Conservation (phyloP, 2,797 vertebrate genomes). For the Heteromormyrus szaboi region DNA sequence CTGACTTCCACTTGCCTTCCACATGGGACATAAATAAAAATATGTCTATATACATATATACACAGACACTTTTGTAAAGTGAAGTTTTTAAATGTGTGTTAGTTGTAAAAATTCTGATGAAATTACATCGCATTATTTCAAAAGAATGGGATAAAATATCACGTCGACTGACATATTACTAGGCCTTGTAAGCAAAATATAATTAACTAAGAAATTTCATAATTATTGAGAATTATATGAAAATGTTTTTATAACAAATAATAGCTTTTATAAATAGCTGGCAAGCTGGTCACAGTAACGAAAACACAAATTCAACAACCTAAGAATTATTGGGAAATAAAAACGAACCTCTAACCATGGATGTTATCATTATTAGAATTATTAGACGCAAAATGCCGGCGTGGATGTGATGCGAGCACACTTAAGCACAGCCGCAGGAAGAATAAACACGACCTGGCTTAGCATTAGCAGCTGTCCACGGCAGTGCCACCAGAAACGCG, state of each 20-base stretch:
- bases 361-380: neutral
- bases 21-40: neutral
- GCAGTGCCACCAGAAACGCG: conserved; percentile 37
- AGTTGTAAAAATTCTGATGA: neutral
- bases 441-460: conserved; percentile 17
- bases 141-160: neutral
- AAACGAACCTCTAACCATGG: neutral
- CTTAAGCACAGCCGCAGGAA: conserved; percentile 31
- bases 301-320: neutral
- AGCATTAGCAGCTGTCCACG: conserved; percentile 38
- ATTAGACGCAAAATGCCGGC: neutral
- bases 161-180: neutral
- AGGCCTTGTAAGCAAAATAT: neutral
- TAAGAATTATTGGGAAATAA: neutral
- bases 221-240: neutral
- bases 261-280: neutral
- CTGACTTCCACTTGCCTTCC: neutral
- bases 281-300: neutral
- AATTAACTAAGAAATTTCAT: neutral
- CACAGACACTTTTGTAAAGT: neutral
- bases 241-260: neutral
- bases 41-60: neutral
- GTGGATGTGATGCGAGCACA: neutral
- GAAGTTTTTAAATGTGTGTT: neutral
- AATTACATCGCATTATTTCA: neutral